These are phyloP conservation scores for Lates calcarifer DNA, from an alignment of 2,113 vertebrate species.

Conservation along the genomic window DNA sequence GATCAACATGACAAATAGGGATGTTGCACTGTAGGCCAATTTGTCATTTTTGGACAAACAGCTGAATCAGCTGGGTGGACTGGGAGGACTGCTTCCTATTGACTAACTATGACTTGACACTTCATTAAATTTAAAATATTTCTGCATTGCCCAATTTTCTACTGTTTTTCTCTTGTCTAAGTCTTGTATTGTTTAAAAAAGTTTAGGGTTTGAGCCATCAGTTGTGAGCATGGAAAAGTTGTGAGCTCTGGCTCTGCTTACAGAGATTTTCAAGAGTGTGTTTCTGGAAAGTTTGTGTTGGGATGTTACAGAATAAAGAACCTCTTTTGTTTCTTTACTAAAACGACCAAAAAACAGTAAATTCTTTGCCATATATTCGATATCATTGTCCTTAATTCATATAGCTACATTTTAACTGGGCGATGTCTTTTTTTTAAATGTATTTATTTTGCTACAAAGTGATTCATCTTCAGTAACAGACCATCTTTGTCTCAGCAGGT, in stretches of 20 bases:
- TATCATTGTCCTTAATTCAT: not conserved
- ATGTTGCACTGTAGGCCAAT: not conserved
- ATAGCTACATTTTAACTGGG: not conserved
- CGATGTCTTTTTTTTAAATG: not conserved
- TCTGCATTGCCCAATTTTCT: too few relatives aligned
- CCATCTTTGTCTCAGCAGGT: not conserved
- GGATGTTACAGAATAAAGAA: too few relatives aligned
- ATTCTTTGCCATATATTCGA: not conserved
- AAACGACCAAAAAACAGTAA: not conserved
- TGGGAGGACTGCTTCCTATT: not conserved
- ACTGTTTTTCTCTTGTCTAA: not conserved
- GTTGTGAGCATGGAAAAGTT: not conserved
- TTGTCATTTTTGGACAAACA: not conserved
- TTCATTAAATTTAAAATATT: not conserved
- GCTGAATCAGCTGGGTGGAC: not conserved
- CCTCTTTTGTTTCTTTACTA: too few relatives aligned
- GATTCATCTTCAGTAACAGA: fast-evolving
- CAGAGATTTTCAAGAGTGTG: too few relatives aligned
- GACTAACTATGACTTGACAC: not conserved
- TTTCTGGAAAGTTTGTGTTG: too few relatives aligned
- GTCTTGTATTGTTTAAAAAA: too few relatives aligned
- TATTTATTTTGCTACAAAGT: not conserved
- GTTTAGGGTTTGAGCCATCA: not conserved
- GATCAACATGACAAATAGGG: not conserved
- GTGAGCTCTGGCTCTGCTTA: too few relatives aligned